Conservation (phyloP, 2,888 invertebrate species). For the Lobophora halterata region DNA sequence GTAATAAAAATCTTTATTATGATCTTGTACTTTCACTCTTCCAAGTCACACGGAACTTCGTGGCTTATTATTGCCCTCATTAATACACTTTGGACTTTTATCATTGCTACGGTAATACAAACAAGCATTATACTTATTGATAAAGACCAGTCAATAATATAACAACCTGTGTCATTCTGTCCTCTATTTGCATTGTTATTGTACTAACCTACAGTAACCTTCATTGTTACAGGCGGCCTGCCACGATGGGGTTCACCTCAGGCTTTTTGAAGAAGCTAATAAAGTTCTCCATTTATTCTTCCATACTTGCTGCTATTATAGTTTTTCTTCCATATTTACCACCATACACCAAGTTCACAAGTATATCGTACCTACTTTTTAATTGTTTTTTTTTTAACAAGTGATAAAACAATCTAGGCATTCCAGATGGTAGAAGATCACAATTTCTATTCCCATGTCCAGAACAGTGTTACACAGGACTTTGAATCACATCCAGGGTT, state of each 20-base stretch:
- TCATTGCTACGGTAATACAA: neutral
- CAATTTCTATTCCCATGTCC: no score
- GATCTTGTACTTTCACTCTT: constrained; percentile 13
- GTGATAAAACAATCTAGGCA: no score
- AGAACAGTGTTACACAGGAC: no score
- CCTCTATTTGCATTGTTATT: constrained; percentile 8
- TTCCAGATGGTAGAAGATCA: no score
- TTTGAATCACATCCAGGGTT: no score
- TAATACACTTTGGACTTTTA: no score
- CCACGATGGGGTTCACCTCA: constrained; percentile 60
- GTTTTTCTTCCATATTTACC: constrained; percentile 87
- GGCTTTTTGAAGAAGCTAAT: constrained; percentile 64
- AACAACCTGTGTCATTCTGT: constrained; percentile 10
- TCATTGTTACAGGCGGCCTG: constrained; percentile 33
- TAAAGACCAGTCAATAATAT: neutral
- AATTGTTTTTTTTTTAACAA: no score
- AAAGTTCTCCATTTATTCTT: constrained; percentile 67
- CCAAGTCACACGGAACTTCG: constrained; percentile 8
- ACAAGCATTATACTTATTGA: neutral
- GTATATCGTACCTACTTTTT: constrained; percentile 84
- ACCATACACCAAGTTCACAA: constrained; percentile 84
- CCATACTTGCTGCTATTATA: constrained; percentile 79
- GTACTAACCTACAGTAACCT: no score
- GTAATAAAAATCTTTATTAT: no score
- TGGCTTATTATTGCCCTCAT: constrained; percentile 5